Evolutionary conservation across 2,797 vertebrate genomes (phyloP).

Genomic region (Lacerta bilineata): DNA sequence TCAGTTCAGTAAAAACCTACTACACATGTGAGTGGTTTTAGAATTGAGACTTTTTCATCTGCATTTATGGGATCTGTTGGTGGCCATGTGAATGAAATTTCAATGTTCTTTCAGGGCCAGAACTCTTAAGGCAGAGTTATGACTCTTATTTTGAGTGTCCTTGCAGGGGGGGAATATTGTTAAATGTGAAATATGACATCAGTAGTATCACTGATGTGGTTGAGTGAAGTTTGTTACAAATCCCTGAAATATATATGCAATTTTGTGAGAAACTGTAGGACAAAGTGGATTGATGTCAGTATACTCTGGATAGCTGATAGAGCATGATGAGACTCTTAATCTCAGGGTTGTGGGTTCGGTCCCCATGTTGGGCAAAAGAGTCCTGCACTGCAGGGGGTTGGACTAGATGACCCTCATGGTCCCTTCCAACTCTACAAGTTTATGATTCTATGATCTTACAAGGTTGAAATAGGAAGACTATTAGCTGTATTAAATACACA

Average conservation of each 20-base stretch:
- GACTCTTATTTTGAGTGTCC: slow-evolving; percentile 43
- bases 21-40: background rate
- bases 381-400: too few species aligned
- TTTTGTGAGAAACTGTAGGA: background rate
- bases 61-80: slow-evolving; percentile 58
- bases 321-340: too few species aligned
- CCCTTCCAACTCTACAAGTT: too few species aligned
- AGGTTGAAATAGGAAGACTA: background rate
- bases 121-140: slow-evolving; percentile 49
- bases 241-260: background rate
- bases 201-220: slow-evolving; percentile 36
- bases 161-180: slow-evolving; percentile 54
- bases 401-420: too few species aligned
- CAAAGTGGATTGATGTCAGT: slow-evolving; percentile 32
- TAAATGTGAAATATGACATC: slow-evolving; percentile 42
- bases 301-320: background rate
- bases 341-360: too few species aligned
- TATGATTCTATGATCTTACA: background rate
- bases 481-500: background rate
- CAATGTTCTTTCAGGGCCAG: slow-evolving; percentile 41
- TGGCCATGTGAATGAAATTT: slow-evolving; percentile 58
- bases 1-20: background rate
- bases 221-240: background rate
- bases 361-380: too few species aligned
- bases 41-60: slow-evolving; percentile 36